Base-by-base conservation (phyloP, 2,797 vertebrate genomes). In the Rhincodon typus region DNA sequence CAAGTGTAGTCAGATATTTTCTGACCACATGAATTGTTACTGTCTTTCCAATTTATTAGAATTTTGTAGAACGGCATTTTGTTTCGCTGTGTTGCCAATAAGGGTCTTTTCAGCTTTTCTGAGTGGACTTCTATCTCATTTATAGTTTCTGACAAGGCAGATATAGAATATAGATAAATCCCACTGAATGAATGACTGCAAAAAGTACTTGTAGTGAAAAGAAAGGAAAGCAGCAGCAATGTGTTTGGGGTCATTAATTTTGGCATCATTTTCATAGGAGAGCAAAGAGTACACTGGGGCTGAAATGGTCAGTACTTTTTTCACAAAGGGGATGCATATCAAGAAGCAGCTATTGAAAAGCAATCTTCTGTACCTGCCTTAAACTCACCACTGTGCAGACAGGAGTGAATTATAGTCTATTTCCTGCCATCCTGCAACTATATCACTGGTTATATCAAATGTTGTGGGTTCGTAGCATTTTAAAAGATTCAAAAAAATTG, bases 1-100 rank as follows among this genome's bases (percentile, higher is more conserved):
- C 96, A 97, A 95, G 96, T 96, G 96, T 8, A 17, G 46, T 53
- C 46, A 77, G 70, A 95, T 77, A 77, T 77, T 95, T 34, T 66
- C 53, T 70, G 53, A 77, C 30, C 70, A 77, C 30, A 46, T 53
- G 27, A 46, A 77, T 57, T 23, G 30, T 95, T 77, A 46, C 30
- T 53, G 25, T 77, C 94, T 74, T 95, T 95, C 42, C 70, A 77
- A 74, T n/a, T 94, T 94, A 94, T 94, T 74, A 72, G 62, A 42
- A 42, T 93, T 69, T 66, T 42, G 19, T 69, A 66, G 62, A 93
- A 69, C n/a, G n/a, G 74, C 74, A 94, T 53, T 70, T 72, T 94
- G 74, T 74, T 94, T 74, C 50, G 70, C 69, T 34, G 21, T 42
- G 94, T 34, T 74, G 46, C 94, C 23, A 46, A 94, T 94, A 74